phyloP scores from a whole-genome alignment of 2,888 invertebrate species.

The Halocaridina rubra region DNA sequence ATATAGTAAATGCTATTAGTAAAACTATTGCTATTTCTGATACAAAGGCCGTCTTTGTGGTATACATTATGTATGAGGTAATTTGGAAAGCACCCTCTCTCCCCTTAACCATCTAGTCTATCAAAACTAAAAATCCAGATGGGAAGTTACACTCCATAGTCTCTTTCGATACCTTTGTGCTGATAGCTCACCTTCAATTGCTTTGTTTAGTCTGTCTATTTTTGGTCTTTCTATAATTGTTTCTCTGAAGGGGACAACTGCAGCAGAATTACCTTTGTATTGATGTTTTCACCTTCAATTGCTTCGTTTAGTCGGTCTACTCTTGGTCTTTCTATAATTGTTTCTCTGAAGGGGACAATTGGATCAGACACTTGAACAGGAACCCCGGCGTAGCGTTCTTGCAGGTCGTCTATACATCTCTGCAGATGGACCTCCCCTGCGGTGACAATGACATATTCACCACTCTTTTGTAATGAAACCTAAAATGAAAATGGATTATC shows the following conservation, averaged over 20 bases:
- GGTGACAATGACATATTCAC: constrained; percentile 93
- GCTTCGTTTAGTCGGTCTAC: constrained; percentile 88
- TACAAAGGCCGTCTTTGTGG: too few species aligned
- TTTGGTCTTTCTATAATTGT: constrained; percentile 86
- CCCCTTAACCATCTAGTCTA: too few species aligned
- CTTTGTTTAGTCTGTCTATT: constrained; percentile 87
- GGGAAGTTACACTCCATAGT: too few species aligned
- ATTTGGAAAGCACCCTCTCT: too few species aligned
- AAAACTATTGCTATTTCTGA: too few species aligned
- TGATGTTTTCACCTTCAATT: constrained; percentile 76
- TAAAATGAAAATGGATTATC: not conserved
- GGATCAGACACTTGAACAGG: constrained; percentile 93
- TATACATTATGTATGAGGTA: too few species aligned
- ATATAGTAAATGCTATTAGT: too few species aligned
- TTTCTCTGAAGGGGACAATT: constrained; percentile 96
- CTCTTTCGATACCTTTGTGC: constrained; percentile 66
- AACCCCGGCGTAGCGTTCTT: constrained; percentile 82
- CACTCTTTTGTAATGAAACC: constrained; percentile 89
- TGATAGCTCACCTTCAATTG: constrained; percentile 76
- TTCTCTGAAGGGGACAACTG: constrained; percentile 95
- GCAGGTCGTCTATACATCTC: constrained; percentile 92
- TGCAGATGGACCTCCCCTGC: constrained; percentile 98
- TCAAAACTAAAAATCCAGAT: too few species aligned
- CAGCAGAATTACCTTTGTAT: constrained; percentile 64
- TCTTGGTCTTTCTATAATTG: constrained; percentile 83